Conservation (phyloP, 2,888 invertebrate species). For the Drosophila gaucha region DNA sequence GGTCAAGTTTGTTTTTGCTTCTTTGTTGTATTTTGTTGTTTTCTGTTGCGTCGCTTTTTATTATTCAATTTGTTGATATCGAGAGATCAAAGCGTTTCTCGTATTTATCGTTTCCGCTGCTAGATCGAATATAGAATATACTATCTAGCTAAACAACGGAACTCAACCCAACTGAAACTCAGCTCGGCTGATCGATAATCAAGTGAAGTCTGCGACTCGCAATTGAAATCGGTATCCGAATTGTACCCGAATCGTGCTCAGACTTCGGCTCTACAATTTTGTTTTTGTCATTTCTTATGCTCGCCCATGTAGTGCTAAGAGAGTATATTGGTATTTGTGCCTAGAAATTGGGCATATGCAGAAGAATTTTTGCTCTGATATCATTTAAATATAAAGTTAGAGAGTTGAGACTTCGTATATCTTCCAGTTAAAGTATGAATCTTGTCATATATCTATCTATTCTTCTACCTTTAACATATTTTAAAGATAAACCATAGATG, state of each 20-base stretch:
- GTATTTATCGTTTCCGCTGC: slow-evolving; percentile 70
- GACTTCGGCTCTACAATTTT: slow-evolving; percentile 20
- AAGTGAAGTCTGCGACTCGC: slow-evolving; percentile 38
- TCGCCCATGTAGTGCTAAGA: background rate
- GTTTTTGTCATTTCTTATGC: background rate
- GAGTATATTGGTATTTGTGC: slow-evolving; percentile 3
- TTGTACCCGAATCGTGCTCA: slow-evolving; percentile 33
- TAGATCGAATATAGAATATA: background rate
- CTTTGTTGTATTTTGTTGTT: background rate
- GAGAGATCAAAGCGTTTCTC: slow-evolving; percentile 57
- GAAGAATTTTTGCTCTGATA: too few species aligned
- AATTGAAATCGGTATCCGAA: slow-evolving; percentile 32
- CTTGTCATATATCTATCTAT: too few species aligned
- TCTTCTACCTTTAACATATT: too few species aligned
- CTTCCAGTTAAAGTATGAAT: too few species aligned
- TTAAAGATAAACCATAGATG: too few species aligned
- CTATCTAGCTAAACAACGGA: slow-evolving; percentile 2
- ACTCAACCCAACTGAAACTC: slow-evolving; percentile 14
- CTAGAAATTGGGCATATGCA: background rate
- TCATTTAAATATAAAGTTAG: too few species aligned
- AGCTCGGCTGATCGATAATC: slow-evolving; percentile 63
- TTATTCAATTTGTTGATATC: slow-evolving; percentile 64
- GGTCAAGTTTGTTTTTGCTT: slow-evolving; percentile 8
- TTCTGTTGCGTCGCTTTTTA: slow-evolving; percentile 26
- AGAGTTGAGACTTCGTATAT: too few species aligned